Percentiles rank a stretch among this genome's conserved stretches.
Evolutionary conservation across 53 echinoderm and acorn worm genomes (phyloP).

Genomic region (Patiria pectinifera): DNA sequence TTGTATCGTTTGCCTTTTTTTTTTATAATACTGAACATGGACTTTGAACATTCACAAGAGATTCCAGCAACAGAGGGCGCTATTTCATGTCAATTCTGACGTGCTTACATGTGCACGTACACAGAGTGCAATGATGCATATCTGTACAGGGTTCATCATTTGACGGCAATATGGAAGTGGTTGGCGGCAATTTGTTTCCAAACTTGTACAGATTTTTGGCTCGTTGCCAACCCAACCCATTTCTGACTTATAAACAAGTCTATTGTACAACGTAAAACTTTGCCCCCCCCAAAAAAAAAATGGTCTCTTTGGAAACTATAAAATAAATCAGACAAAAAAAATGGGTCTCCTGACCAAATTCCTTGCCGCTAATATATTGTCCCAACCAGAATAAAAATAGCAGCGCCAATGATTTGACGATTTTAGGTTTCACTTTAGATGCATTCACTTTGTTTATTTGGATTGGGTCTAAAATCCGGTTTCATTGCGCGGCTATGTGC

Average conservation of each 20-base stretch:
- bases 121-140: neutral
- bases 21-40: neutral
- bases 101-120: neutral
- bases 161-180: no score
- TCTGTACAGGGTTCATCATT: neutral
- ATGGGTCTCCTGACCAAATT: no score
- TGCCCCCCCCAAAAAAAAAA: no score
- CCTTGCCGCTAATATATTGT: no score
- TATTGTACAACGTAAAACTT: no score
- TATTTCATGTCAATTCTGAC: neutral
- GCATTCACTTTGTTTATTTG: neutral
- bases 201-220: neutral
- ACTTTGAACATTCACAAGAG: constrained; percentile 24
- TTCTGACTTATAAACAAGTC: neutral
- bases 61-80: constrained; percentile 2
- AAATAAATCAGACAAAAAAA: no score
- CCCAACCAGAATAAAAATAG: no score
- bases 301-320: no score
- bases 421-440: neutral
- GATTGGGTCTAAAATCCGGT: neutral
- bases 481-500: neutral
- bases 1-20: constrained; percentile 28
- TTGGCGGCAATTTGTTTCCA: neutral
- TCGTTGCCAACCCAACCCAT: neutral
- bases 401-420: neutral